Conservation (phyloP, 2,888 invertebrate species). For the Cheilosia grossa region DNA sequence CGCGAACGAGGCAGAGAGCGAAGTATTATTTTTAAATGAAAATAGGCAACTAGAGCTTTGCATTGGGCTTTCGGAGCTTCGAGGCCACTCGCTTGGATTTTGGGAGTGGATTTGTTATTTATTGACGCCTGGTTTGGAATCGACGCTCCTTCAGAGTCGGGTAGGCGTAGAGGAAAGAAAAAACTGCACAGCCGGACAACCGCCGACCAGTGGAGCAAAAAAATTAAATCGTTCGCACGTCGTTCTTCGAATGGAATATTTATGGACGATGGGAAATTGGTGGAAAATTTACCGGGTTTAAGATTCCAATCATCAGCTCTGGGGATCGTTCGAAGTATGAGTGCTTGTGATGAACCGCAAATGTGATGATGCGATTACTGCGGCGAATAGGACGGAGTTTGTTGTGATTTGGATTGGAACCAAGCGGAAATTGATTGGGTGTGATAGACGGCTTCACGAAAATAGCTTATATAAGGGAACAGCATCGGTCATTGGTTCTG, state of each 20-base stretch:
- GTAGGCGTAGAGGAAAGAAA: neutral
- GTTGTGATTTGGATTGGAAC: neutral
- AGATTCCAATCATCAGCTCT: slow-evolving; percentile 45
- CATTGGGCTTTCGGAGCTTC: neutral
- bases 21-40: neutral
- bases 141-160: neutral
- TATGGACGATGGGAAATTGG: slow-evolving; percentile 53
- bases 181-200: neutral
- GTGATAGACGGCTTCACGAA: too few relatives aligned
- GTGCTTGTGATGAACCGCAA: slow-evolving; percentile 25
- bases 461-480: too few relatives aligned
- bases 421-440: neutral
- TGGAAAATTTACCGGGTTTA: slow-evolving; percentile 50
- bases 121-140: neutral
- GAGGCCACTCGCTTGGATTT: slow-evolving; percentile 5
- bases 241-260: slow-evolving; percentile 29
- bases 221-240: slow-evolving; percentile 38
- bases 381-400: neutral
- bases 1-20: neutral
- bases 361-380: slow-evolving; percentile 27
- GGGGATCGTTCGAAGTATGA: slow-evolving; percentile 45
- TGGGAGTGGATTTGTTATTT: slow-evolving; percentile 4
- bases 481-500: too few relatives aligned
- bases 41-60: slow-evolving; percentile 27
- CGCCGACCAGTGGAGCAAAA: slow-evolving; percentile 2